Percentiles rank a stretch among this genome's conserved stretches.
These are phyloP conservation scores for Podarcis siculus DNA, from an alignment of 2,797 vertebrate species.

Conservation along the genomic window DNA sequence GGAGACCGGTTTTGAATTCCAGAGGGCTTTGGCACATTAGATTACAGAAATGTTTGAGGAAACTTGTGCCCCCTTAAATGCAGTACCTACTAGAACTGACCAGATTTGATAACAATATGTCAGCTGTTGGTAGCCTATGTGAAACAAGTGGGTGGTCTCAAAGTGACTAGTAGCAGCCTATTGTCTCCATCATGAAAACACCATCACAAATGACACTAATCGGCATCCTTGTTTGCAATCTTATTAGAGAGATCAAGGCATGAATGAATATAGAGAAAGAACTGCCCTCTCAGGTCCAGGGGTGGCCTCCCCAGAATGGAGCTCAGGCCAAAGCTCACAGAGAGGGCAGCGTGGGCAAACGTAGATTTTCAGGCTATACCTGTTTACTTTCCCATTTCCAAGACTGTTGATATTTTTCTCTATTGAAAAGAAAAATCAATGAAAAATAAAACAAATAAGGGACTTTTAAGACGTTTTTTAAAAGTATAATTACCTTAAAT, in stretches of 20 bases:
- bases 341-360: not conserved
- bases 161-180: conserved; percentile 20
- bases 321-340: conserved; percentile 10
- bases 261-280: conserved; percentile 28
- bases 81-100: not conserved
- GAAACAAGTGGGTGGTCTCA: conserved; percentile 51
- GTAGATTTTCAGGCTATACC: not conserved
- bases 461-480: conserved; percentile 47
- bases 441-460: conserved; percentile 43
- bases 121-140: not conserved
- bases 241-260: conserved; percentile 17
- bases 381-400: conserved; percentile 32
- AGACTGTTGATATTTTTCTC: conserved; percentile 20
- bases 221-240: conserved; percentile 28
- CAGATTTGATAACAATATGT: conserved; percentile 17
- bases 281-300: conserved; percentile 34
- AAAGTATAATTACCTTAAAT: conserved; percentile 67
- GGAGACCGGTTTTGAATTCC: not conserved
- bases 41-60: fast-evolving
- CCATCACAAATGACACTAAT: conserved; percentile 39
- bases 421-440: conserved; percentile 34
- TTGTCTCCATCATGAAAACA: conserved; percentile 47
- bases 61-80: not conserved
- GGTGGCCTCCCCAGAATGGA: conserved; percentile 24
- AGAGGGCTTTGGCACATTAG: not conserved